Conservation (phyloP, 2,797 vertebrate species). For the Hydrocynus forskahlii region DNA sequence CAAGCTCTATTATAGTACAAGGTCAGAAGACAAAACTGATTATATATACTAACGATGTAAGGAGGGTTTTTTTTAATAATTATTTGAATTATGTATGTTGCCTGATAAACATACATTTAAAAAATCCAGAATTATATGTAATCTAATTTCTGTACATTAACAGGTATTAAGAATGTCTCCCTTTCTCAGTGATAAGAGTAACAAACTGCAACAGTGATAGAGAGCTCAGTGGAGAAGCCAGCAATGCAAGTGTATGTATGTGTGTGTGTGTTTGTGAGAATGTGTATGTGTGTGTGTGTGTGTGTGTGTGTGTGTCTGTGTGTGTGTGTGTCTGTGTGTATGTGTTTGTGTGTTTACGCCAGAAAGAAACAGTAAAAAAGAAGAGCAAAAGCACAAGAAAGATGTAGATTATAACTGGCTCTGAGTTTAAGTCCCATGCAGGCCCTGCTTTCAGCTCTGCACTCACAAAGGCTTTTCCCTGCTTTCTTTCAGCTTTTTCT, state of each 20-base stretch:
- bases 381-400: neutral
- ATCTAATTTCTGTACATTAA: too few species aligned
- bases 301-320: neutral
- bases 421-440: slow-evolving; percentile 1
- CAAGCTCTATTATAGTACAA: too few species aligned
- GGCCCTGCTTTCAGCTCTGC: slow-evolving; percentile 55
- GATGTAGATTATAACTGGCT: slow-evolving; percentile 27
- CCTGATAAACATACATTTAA: too few species aligned
- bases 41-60: too few species aligned
- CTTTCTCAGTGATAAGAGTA: too few species aligned
- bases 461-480: slow-evolving; percentile 62
- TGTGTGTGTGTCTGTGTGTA: slow-evolving; percentile 7
- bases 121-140: too few species aligned
- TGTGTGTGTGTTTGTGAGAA: too few species aligned
- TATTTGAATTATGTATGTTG: too few species aligned
- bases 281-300: slow-evolving; percentile 20
- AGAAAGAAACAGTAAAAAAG: neutral
- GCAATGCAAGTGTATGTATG: slow-evolving; percentile 4
- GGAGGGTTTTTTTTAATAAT: too few species aligned
- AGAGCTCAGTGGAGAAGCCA: neutral
- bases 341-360: neutral
- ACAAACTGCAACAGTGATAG: too few species aligned
- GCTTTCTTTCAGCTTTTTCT: slow-evolving; percentile 62
- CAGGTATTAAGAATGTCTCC: too few species aligned
- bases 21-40: too few species aligned